Evolutionary conservation across 2,888 invertebrate species (phyloP), one percentile per base, ranked within the genome.

Genomic region (Alviniconcha strummeri): DNA sequence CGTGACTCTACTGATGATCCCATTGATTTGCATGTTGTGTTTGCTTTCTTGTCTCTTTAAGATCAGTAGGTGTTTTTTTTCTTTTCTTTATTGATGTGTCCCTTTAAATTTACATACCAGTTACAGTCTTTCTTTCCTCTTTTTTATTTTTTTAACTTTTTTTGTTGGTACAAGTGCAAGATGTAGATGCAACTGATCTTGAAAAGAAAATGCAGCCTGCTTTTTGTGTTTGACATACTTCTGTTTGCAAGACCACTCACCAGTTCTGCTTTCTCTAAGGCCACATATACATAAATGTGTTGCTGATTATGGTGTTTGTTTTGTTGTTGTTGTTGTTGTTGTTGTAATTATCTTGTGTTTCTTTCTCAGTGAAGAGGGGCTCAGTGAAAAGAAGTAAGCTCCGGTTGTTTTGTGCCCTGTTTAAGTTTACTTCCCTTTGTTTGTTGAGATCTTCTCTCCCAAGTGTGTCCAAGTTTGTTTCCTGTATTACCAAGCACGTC

Each of bases 331-430:
- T 36, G 36, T 36, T 36, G 36, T 36, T 36, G 36, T 36, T 36
- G 9, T 74, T 74, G 11, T 52, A 74, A 74, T 52, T 4, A 9
- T 8, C 5, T 5, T 52, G 7, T 9, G 78, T 82, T n/a, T 67
- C 82, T 80, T 81, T 19, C 80, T 81, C 81, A 85, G 85, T 83
- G 77, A 85, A 85, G 19, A 80, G 71, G 77, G 80, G 60, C 60
- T 60, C 71, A 69, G 60, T 56, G 36, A 69, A 57, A 83, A 82
- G 64, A 85, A 85, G 85, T 85, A 81, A 85, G 85, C 75, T 57
- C 19, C 13, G 56, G 5, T 56, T 64, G 60, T 57, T 17, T 57
- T 52, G 15, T 77, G 67, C 52, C 64, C 36, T 36, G 36, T 36
- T 36, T 36, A 36, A 36, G 15, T n/a, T 71, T 69, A 4, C 15